Percentiles rank a stretch among this genome's conserved stretches.
phyloP scores from a whole-genome alignment of 2,888 invertebrate genomes.

The Drosophila lacicola region DNA sequence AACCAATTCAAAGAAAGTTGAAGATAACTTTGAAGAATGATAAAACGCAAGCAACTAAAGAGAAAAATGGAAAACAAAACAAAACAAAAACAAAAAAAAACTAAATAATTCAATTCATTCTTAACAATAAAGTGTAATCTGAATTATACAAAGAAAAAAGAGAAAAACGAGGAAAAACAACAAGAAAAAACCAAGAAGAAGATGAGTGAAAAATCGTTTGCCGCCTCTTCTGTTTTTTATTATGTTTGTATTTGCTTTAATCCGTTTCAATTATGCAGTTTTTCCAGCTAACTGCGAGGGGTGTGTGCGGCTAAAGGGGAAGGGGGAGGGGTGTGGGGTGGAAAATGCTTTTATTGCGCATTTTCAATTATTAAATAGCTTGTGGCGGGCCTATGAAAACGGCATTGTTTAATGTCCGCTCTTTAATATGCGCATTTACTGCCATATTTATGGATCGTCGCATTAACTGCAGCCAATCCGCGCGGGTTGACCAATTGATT shows the following conservation, averaged over 20 bases:
- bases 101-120: conserved; percentile 83
- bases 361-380: conserved; percentile 36
- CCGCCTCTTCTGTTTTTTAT: conserved; percentile 1
- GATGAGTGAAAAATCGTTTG: conserved; percentile 10
- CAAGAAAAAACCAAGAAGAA: conserved; percentile 22
- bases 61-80: conserved; percentile 37
- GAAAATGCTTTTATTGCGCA: conserved; percentile 21
- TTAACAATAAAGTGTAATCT: conserved; percentile 83
- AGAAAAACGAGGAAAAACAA: conserved; percentile 31
- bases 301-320: background rate
- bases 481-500: conserved; percentile 22
- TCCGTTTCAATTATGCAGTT: conserved; percentile 32
- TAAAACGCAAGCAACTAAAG: conserved; percentile 44
- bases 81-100: conserved; percentile 41
- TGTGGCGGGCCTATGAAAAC: background rate
- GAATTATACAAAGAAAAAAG: conserved; percentile 73
- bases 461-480: conserved; percentile 14
- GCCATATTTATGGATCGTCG: conserved; percentile 9
- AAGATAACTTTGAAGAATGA: conserved; percentile 52
- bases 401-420: conserved; percentile 26
- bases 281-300: conserved; percentile 14
- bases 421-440: conserved; percentile 16
- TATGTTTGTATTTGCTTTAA: conserved; percentile 15
- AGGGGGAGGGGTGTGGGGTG: background rate
- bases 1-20: conserved; percentile 28